These are phyloP conservation scores for Malurus splendens DNA, from an alignment of 2,797 vertebrate species.

Conservation along the genomic window DNA sequence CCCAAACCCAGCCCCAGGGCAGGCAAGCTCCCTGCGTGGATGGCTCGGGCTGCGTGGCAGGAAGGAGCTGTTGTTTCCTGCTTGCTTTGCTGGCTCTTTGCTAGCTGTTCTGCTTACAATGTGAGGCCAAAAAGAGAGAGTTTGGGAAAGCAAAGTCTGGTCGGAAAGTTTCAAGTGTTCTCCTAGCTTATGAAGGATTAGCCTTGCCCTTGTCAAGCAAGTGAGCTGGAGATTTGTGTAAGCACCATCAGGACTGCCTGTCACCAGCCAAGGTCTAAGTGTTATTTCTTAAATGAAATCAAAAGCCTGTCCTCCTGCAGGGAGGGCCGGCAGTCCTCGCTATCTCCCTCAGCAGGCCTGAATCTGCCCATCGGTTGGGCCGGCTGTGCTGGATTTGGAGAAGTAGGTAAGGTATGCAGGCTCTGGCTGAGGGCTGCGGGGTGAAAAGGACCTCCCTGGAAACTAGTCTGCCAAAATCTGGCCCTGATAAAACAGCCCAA, in stretches of 20 bases:
- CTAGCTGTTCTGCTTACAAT: background rate
- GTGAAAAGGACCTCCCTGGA: background rate
- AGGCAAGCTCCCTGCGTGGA: background rate
- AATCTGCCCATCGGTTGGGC: accelerated
- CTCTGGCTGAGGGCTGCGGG: background rate
- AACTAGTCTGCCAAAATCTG: background rate
- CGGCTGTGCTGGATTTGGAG: background rate
- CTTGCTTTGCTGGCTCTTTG: background rate
- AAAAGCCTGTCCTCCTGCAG: background rate
- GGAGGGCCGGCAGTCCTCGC: background rate
- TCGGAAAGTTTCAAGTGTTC: background rate
- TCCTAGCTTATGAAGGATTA: background rate
- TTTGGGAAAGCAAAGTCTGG: background rate
- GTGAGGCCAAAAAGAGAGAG: background rate
- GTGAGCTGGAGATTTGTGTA: background rate
- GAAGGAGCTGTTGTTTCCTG: conserved; percentile 34
- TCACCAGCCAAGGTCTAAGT: background rate
- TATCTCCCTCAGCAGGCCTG: background rate
- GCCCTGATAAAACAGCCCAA: conserved; percentile 18
- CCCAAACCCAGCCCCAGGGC: background rate
- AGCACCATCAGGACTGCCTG: background rate
- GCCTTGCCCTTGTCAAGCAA: background rate
- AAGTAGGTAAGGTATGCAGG: background rate
- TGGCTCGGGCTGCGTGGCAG: background rate
- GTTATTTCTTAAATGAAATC: background rate